Base-by-base conservation (phyloP, 2,888 invertebrate species). In the Neria commutata region DNA sequence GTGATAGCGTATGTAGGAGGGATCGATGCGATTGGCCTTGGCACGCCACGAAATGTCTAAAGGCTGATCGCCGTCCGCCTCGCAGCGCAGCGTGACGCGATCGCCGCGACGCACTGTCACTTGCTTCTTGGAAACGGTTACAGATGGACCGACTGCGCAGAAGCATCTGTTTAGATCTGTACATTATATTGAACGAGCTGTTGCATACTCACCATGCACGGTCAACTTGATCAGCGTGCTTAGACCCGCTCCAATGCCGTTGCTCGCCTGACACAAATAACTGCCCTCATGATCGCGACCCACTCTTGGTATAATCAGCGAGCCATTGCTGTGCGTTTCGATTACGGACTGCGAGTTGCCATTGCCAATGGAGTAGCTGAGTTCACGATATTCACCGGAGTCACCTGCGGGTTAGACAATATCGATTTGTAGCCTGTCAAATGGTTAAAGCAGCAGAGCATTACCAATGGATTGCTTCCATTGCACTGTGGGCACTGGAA, bases 401-500 rank as follows among this genome's bases (percentile, higher is more conserved):
- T 74, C 73, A 11, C 76, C 76, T 76, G 25, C n/a, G n/a, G n/a
- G n/a, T n/a, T n/a, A n/a, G n/a, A n/a, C 1, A 50, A 33, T 54
- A 37, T 37, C 1, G 4, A 24, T 33, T 19, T 19, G 1, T 42
- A 10, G 26, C 46, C 14, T 21, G 17, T 33, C 19, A 26, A 21
- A n/a, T n/a, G n/a, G n/a, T n/a, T n/a, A n/a, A n/a, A n/a, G n/a
- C n/a, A n/a, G n/a, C n/a, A n/a, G n/a, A n/a, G n/a, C n/a, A n/a
- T 70, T 78, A 85, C 85, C 85, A 71, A 84, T 83, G 51, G 84
- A 83, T 71, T 85, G 84, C 68, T 84, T 85, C 85, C 85, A 85
- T 64, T 83, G 83, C 55, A 85, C 78, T 17, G 78, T 77, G 8
- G 91, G 91, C 23, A 84, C 78, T 0, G 92, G 92, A 72, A 91